Evolutionary conservation across 2,888 invertebrate species (phyloP), one percentile per base, ranked within the genome.

Genomic region (Cosmopolites sordidus): DNA sequence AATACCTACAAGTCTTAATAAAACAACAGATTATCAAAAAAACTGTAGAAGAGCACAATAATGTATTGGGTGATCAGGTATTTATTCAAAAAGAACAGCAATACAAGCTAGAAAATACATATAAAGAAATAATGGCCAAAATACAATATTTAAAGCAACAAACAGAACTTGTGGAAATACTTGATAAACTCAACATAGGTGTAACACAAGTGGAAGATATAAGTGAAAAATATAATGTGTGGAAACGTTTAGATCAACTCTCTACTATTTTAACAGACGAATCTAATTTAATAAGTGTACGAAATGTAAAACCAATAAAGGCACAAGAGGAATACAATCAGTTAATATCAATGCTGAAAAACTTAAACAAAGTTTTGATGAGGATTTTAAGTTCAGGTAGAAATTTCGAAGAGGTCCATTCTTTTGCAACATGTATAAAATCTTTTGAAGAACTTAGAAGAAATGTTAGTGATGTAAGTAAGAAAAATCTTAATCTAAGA

Each of bases 1-100:
- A 54, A n/a, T 61, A 62, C 37, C 37, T 62, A n/a, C 60, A 58
- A 40, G 54, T 60, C 9, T 16, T 62, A 38, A 37, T 60, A 37
- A 58, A 57, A 14, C 37, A 59, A 48, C 45, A 58, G 27, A 50
- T 59, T 14, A 41, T 46, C 9, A 30, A 46, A 33, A 47, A 49
- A 12, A 14, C 43, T 2, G 40, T 49, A 16, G 18, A 50, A 39
- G 29, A 56, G 12, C 51, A 56, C 33, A 39, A 56, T n/a, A 40
- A 51, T 16, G 46, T 46, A 16, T 37, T 60, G 15, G 41, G 55
- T 16, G 51, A 53, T 29, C 60, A 62, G 40, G 39, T 62, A 15
- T 14, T 55, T 16, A 41, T 55, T 6, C 58, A 60, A 41, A 47
- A 48, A 38, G 55, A 59, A 38, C 33, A 49, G 27, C 22, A 58